These are phyloP conservation scores for Pyrrhosoma nymphula DNA, from an alignment of 2,888 invertebrate species.

Conservation along the genomic window DNA sequence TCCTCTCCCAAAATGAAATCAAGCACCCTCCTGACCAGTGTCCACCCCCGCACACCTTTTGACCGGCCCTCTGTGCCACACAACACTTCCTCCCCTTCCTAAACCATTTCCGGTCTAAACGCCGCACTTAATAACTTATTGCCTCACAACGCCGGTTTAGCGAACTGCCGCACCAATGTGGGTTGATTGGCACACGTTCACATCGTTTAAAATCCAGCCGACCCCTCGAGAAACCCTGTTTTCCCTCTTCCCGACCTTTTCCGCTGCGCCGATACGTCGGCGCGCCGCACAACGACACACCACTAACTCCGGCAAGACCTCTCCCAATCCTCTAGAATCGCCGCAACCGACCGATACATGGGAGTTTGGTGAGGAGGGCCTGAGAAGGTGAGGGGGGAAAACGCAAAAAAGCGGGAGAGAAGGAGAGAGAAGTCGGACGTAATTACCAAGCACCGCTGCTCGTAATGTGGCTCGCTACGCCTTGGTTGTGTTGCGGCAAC, in stretches of 20 bases:
- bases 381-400: not conserved
- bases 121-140: slow-evolving; percentile 18
- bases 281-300: not conserved
- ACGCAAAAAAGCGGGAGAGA: not conserved
- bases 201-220: not conserved
- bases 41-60: not conserved
- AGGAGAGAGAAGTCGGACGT: not conserved
- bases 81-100: not conserved
- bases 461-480: not conserved
- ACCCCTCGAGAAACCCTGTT: slow-evolving; percentile 5
- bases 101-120: not conserved
- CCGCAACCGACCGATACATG: not conserved
- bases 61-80: not conserved
- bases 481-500: not conserved
- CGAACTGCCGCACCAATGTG: slow-evolving; percentile 6
- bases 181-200: slow-evolving; percentile 41
- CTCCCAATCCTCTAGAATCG: not conserved
- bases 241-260: not conserved
- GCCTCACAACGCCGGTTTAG: not conserved
- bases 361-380: not conserved
- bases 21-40: not conserved
- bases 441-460: not conserved
- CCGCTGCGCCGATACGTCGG: slow-evolving; percentile 24
- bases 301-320: not conserved
- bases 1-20: not conserved